Percentiles rank a stretch among this genome's conserved stretches.
These are phyloP conservation scores for Nomada lathburiana DNA, from an alignment of 2,888 invertebrate genomes.

Conservation along the genomic window DNA sequence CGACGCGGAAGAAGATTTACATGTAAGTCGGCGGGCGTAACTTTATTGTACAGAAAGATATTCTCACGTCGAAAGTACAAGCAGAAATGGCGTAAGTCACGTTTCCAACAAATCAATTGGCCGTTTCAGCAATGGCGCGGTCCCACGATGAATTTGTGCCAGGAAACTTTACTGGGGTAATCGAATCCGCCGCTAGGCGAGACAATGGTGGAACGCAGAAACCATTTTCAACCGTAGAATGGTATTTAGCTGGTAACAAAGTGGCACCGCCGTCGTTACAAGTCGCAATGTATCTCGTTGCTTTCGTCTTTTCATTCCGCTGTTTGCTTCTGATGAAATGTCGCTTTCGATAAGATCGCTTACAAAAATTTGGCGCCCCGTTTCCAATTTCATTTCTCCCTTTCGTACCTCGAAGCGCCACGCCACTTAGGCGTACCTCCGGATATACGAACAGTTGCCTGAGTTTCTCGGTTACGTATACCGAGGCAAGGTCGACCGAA, in stretches of 20 bases:
- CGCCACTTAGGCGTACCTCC: constrained; percentile 22
- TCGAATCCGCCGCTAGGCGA: constrained; percentile 46
- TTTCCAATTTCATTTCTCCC: not conserved
- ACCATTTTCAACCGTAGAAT: constrained; percentile 24
- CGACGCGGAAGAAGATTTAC: constrained; percentile 33
- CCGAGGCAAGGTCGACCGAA: constrained; percentile 79
- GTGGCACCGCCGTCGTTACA: not conserved
- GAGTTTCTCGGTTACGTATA: constrained; percentile 34
- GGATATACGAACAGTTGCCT: constrained; percentile 19
- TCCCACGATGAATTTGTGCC: constrained; percentile 64
- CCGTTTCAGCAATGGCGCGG: constrained; percentile 42
- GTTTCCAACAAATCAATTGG: constrained; percentile 62
- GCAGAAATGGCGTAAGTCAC: constrained; percentile 53
- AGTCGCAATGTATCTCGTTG: not conserved
- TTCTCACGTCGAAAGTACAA: constrained; percentile 60
- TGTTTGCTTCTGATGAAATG: constrained; percentile 2
- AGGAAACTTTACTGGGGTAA: constrained; percentile 61
- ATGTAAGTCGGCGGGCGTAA: not conserved
- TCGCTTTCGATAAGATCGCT: not conserved
- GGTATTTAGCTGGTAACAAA: constrained; percentile 30
- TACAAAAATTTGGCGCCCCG: constrained; percentile 36
- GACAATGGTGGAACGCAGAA: constrained; percentile 35
- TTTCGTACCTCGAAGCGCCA: not conserved
- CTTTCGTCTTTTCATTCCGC: not conserved
- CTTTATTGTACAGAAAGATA: constrained; percentile 43